These are phyloP conservation scores for Festucalex cinctus DNA, from an alignment of 2,113 vertebrate genomes.

Conservation along the genomic window DNA sequence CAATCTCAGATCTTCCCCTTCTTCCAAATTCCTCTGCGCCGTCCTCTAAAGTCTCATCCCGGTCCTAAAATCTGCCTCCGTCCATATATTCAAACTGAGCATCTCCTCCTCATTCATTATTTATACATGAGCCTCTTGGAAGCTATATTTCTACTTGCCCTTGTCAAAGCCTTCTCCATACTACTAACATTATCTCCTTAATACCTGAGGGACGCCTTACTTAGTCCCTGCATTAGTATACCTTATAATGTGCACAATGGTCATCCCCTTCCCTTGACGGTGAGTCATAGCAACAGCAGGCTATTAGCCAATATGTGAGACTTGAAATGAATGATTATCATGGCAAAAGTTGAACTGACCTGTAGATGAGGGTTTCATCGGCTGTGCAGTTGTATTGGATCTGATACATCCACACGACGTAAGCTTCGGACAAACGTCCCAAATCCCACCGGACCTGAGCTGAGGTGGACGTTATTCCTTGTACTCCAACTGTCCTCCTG, in stretches of 20 bases:
- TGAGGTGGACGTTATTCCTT: slow-evolving; percentile 80
- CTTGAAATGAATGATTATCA: too few species aligned
- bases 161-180: neutral
- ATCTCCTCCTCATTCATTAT: slow-evolving; percentile 7
- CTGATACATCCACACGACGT: slow-evolving; percentile 80
- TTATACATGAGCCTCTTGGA: neutral
- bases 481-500: slow-evolving; percentile 71
- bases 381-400: slow-evolving; percentile 78
- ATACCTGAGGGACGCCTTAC: neutral
- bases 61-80: slow-evolving; percentile 14
- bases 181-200: neutral
- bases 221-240: neutral
- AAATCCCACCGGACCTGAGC: slow-evolving; percentile 84
- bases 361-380: slow-evolving; percentile 75
- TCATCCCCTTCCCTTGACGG: neutral
- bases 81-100: slow-evolving; percentile 27
- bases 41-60: slow-evolving; percentile 24
- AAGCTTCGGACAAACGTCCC: slow-evolving; percentile 65
- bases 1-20: slow-evolving; percentile 19
- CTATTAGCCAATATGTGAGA: too few species aligned
- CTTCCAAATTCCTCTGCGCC: slow-evolving; percentile 8
- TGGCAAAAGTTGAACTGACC: slow-evolving; percentile 52
- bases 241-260: neutral
- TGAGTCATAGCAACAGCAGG: neutral
- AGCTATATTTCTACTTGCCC: neutral